phyloP scores from a whole-genome alignment of 2,888 invertebrate genomes.

The Leptogaster cylindrica region DNA sequence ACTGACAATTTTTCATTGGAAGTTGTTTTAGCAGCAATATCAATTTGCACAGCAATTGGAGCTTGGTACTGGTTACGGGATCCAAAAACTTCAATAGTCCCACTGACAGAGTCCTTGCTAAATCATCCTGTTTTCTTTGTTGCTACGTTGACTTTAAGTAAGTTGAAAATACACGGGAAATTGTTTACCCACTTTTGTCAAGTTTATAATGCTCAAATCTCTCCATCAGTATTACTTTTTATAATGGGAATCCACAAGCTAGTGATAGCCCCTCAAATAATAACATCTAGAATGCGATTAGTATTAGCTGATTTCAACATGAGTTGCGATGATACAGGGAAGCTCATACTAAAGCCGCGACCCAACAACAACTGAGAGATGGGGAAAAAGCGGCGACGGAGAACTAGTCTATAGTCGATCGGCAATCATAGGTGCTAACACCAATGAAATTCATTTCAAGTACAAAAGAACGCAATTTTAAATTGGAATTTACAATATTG shows the following conservation, averaged over 20 bases:
- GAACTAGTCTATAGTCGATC: constrained; percentile 29
- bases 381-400: constrained; percentile 34
- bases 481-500: not conserved
- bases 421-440: too few relatives aligned
- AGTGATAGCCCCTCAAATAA: constrained; percentile 95
- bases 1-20: constrained; percentile 47
- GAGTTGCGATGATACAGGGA: constrained; percentile 97
- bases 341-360: constrained; percentile 89
- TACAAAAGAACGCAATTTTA: too few relatives aligned
- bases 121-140: constrained; percentile 95
- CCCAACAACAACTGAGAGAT: constrained; percentile 63
- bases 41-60: constrained; percentile 89
- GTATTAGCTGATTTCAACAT: constrained; percentile 96
- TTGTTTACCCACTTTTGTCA: too few relatives aligned
- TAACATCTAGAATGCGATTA: constrained; percentile 87
- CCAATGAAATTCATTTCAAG: too few relatives aligned
- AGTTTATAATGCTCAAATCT: too few relatives aligned
- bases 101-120: constrained; percentile 87
- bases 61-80: constrained; percentile 97
- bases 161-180: constrained; percentile 53
- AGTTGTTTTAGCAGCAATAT: constrained; percentile 87
- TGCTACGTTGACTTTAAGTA: constrained; percentile 82
- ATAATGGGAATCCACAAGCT: constrained; percentile 92
- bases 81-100: constrained; percentile 89
- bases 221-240: constrained; percentile 81